These are phyloP conservation scores for Stylophora pistillata DNA, from an alignment of 64 coral and sea anemone genomes.

Conservation along the genomic window DNA sequence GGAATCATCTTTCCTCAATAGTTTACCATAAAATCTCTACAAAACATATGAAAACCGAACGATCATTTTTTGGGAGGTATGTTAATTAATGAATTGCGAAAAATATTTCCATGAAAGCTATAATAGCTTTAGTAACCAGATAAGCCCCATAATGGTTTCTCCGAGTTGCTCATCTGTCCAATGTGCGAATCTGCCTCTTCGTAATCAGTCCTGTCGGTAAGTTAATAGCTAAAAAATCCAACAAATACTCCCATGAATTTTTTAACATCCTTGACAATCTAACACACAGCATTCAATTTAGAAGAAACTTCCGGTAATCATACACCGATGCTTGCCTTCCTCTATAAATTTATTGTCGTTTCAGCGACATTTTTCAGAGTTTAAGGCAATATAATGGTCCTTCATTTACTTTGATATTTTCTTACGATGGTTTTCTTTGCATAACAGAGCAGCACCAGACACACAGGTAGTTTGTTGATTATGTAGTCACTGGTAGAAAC, in stretches of 20 bases:
- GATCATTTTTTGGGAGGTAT: no score
- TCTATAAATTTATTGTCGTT: not conserved
- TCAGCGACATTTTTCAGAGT: not conserved
- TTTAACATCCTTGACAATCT: not conserved
- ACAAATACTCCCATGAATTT: slow-evolving; percentile 5
- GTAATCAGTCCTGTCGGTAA: not conserved
- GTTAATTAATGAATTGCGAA: no score
- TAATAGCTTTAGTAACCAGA: no score
- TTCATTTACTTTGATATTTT: not conserved
- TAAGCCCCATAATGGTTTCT: not conserved
- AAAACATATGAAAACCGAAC: no score
- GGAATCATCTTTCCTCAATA: no score
- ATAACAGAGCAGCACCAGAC: not conserved
- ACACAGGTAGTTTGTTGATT: not conserved
- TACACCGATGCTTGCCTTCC: not conserved
- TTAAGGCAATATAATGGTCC: not conserved
- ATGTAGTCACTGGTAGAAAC: not conserved
- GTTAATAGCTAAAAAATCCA: slow-evolving; percentile 36
- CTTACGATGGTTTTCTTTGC: not conserved
- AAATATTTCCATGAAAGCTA: no score
- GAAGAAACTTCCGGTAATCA: not conserved
- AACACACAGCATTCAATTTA: not conserved
- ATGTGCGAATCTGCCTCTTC: not conserved
- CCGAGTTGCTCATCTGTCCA: not conserved
- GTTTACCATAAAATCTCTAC: no score